Evolutionary conservation across 2,888 invertebrate genomes (phyloP).

Genomic region (Germaria angustata): DNA sequence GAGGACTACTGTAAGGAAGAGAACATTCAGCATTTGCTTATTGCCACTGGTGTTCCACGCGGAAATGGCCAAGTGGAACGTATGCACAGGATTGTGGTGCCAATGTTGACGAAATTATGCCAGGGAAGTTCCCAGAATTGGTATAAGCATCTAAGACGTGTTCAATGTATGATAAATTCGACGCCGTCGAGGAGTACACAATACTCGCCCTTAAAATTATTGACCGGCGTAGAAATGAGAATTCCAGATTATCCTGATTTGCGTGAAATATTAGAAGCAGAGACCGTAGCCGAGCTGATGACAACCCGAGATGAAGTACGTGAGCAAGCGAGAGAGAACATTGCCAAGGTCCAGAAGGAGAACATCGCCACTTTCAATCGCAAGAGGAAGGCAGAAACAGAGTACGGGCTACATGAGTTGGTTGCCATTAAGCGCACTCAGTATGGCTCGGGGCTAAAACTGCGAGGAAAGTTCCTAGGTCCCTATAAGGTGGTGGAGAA

Average conservation of each 20-base stretch:
- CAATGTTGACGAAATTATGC: neutral
- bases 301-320: neutral
- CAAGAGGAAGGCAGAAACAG: neutral
- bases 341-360: neutral
- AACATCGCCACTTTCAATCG: conserved; percentile 4
- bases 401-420: conserved; percentile 11
- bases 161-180: conserved; percentile 16
- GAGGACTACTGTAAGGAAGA: neutral
- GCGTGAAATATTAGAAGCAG: neutral
- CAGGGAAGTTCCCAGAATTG: neutral
- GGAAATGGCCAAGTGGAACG: conserved; percentile 25
- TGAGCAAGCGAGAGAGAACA: neutral
- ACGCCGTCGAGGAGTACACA: neutral
- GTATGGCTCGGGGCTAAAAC: conserved; percentile 18
- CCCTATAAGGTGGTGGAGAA: neutral
- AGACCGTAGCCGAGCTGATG: neutral
- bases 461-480: neutral
- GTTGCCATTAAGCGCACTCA: conserved; percentile 59
- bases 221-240: conserved; percentile 20
- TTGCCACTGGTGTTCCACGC: neutral
- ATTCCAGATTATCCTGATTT: neutral
- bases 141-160: conserved; percentile 25
- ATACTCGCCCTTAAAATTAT: neutral
- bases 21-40: neutral
- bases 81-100: neutral